A percentile compares a stretch with the other conserved stretches of the same genome.
These are phyloP conservation scores for Tupiocoris notatus DNA, from an alignment of 2,888 invertebrate genomes.

Conservation along the genomic window DNA sequence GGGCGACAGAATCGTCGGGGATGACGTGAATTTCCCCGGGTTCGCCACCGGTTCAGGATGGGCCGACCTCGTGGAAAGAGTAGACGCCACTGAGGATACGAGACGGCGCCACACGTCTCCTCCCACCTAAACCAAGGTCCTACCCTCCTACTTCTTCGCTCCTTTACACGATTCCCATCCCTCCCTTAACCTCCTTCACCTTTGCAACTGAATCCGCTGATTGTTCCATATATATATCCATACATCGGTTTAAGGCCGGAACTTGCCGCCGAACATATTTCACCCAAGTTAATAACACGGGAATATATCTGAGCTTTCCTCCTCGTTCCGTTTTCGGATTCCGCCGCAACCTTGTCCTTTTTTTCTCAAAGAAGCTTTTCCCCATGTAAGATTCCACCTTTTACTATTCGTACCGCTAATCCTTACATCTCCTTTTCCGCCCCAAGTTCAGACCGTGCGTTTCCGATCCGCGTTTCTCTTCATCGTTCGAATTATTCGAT, in stretches of 20 bases:
- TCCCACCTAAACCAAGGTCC: neutral
- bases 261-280: conserved; percentile 37
- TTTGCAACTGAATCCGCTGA: conserved; percentile 40
- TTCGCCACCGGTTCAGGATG: neutral
- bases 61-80: neutral
- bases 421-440: neutral
- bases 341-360: neutral
- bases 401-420: neutral
- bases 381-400: neutral
- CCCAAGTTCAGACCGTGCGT: neutral
- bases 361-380: neutral
- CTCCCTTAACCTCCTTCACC: neutral
- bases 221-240: conserved; percentile 43
- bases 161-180: neutral
- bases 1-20: too few relatives aligned
- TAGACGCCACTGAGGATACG: neutral
- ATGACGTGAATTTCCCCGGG: neutral
- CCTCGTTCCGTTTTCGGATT: conserved; percentile 7
- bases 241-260: conserved; percentile 36
- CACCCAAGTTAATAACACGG: conserved; percentile 37
- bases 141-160: neutral
- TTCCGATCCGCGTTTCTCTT: neutral
- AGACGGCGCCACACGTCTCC: conserved; percentile 30
- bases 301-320: conserved; percentile 35
- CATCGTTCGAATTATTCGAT: neutral